Conservation (phyloP, 1,140 invertebrate species). For the Brachionus rubens region DNA sequence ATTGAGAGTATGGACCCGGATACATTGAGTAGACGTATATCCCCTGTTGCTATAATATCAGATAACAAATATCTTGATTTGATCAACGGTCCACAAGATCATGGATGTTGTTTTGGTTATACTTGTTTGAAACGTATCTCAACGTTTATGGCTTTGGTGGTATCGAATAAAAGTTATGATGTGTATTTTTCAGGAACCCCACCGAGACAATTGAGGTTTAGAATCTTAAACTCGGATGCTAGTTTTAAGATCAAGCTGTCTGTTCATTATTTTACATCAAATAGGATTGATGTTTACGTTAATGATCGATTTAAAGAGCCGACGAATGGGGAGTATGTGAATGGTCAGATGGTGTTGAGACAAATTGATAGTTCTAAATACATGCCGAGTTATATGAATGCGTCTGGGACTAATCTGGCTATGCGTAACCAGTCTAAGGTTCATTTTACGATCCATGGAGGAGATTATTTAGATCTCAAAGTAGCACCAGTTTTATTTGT, state of each 20-base stretch:
- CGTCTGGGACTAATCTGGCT: slow-evolving; percentile 18
- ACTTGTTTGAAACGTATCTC: slow-evolving; percentile 57
- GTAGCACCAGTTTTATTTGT: slow-evolving; percentile 12
- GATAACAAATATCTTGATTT: slow-evolving; percentile 55
- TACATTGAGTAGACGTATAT: slow-evolving; percentile 55
- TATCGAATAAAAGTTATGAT: slow-evolving; percentile 49
- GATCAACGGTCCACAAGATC: slow-evolving; percentile 61
- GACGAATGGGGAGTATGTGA: slow-evolving; percentile 50
- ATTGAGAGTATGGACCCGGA: slow-evolving; percentile 58
- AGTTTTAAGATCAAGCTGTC: slow-evolving; percentile 50
- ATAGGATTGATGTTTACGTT: slow-evolving; percentile 54
- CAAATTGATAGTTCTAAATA: neutral
- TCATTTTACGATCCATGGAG: neutral
- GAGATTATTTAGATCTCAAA: slow-evolving; percentile 25
- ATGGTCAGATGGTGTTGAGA: slow-evolving; percentile 46
- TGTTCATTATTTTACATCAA: slow-evolving; percentile 52
- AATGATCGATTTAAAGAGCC: slow-evolving; percentile 50
- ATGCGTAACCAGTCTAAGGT: neutral
- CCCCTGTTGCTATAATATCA: slow-evolving; percentile 54
- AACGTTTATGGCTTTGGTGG: slow-evolving; percentile 55
- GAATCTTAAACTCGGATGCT: slow-evolving; percentile 50
- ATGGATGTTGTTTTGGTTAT: slow-evolving; percentile 57
- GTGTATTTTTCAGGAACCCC: slow-evolving; percentile 40
- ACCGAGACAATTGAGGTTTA: slow-evolving; percentile 52
- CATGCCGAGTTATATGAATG: neutral